Conservation (phyloP, 2,113 vertebrate species). For the Dasyurus viverrinus region DNA sequence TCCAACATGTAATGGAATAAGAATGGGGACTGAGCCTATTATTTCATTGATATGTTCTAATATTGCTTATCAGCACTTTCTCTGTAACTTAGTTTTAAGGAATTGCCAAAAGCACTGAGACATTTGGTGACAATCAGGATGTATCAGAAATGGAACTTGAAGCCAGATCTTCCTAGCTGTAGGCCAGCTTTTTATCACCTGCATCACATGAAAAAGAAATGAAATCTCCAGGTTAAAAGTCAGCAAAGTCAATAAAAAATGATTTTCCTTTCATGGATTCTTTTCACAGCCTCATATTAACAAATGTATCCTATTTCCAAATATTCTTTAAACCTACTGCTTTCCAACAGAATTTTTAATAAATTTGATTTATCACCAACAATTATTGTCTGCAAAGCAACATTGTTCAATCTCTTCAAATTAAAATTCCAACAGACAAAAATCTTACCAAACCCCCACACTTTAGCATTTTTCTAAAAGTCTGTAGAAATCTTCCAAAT, state of each 20-base stretch:
- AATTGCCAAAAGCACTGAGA: background rate
- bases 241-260: background rate
- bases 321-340: background rate
- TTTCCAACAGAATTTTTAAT: fast-evolving
- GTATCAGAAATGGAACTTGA: background rate
- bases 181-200: background rate
- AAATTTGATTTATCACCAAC: background rate
- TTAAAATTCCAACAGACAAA: background rate
- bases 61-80: background rate
- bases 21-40: background rate
- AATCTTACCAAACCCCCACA: slow-evolving; percentile 1
- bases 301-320: background rate
- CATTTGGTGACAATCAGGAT: background rate
- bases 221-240: slow-evolving; percentile 1
- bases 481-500: background rate
- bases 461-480: background rate
- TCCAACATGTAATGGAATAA: background rate
- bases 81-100: background rate
- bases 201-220: background rate
- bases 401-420: slow-evolving; percentile 12
- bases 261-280: slow-evolving; percentile 2
- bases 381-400: background rate
- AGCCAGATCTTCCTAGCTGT: background rate
- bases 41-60: background rate
- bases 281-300: background rate